Evolutionary conservation across 92 coral and sea anemone genomes (phyloP), one percentile per base, ranked within the genome.

Genomic region (Parazoanthus darwini): DNA sequence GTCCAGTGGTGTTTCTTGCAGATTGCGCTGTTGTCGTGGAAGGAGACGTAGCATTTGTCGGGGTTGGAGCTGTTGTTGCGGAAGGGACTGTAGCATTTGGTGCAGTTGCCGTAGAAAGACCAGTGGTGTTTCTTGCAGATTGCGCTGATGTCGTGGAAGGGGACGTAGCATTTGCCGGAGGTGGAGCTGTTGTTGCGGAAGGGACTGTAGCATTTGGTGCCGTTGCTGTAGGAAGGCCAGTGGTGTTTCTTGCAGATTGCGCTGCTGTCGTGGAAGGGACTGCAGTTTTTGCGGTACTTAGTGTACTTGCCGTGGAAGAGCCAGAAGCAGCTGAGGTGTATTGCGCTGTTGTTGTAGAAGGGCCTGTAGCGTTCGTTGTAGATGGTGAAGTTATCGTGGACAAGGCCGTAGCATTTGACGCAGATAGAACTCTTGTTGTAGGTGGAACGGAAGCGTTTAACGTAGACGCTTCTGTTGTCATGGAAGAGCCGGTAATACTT

Each of bases 181-280:
- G 33, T 38, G 20, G 72, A 20, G 63, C 54, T 37, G 65, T 66
- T 37, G 42, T 65, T 6, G 65, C 7, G 5, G 77, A 42, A 23
- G 48, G 6, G 22, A 44, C 46, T n/a, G 86, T 25, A 50, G 51
- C n/a, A 29, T 56, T 56, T 74, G 38, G 44, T 66, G 71, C 70
- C 16, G 78, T 22, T 67, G 86, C 6, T 26, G 90, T 48, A 48
- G 86, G 50, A 7, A 74, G 33, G 81, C 63, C 72, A 3, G 85
- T 50, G 25, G 26, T 6, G 16, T 76, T 76, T 2, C 6, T 43
- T 23, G 26, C 36, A 10, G 46, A 35, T 16, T 23, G 50, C 33
- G 29, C 10, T 3, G 71, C 35, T 35, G 73, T 54, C 54, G 42
- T 8, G 13, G 22, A 38, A 59, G 15, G 51, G 51, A 11, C 51